phyloP scores from a whole-genome alignment of 2,888 invertebrate genomes.

The Latrodectus elegans region DNA sequence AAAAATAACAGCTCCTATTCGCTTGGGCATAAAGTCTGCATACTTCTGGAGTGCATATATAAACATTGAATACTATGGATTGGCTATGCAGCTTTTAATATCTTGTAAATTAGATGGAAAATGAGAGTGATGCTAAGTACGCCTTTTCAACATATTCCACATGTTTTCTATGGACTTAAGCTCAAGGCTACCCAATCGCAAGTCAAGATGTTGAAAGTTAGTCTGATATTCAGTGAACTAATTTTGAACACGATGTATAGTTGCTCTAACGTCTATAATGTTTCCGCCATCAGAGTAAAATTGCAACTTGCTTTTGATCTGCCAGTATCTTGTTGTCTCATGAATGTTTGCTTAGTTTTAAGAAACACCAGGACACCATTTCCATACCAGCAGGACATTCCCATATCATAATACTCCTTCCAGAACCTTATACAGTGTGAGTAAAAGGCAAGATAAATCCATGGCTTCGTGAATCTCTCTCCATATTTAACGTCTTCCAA shows the following conservation, averaged over 20 bases:
- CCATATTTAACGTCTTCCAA: not conserved
- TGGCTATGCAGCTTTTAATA: not conserved
- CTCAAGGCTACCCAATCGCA: not conserved
- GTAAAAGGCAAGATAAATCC: not conserved
- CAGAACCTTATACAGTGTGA: too few relatives aligned
- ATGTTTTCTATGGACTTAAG: not conserved
- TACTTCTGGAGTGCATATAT: conserved; percentile 2
- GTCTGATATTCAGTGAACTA: not conserved
- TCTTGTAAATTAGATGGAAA: conserved; percentile 6
- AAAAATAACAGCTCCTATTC: not conserved
- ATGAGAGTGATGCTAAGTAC: not conserved
- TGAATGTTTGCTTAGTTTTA: not conserved
- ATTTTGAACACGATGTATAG: conserved; percentile 3
- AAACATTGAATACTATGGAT: not conserved
- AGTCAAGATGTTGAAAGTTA: not conserved
- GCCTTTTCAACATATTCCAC: not conserved
- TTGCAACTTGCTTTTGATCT: not conserved
- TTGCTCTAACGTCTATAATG: not conserved
- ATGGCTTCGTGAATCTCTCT: not conserved
- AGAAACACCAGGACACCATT: not conserved
- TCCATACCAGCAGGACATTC: not conserved
- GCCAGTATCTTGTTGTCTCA: not conserved
- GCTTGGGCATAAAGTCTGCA: conserved; percentile 7
- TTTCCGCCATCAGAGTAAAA: not conserved
- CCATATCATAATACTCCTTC: too few relatives aligned